Evolutionary conservation across 2,888 invertebrate genomes (phyloP), one percentile per base, ranked within the genome.

Genomic region (Therioaphis trifolii): DNA sequence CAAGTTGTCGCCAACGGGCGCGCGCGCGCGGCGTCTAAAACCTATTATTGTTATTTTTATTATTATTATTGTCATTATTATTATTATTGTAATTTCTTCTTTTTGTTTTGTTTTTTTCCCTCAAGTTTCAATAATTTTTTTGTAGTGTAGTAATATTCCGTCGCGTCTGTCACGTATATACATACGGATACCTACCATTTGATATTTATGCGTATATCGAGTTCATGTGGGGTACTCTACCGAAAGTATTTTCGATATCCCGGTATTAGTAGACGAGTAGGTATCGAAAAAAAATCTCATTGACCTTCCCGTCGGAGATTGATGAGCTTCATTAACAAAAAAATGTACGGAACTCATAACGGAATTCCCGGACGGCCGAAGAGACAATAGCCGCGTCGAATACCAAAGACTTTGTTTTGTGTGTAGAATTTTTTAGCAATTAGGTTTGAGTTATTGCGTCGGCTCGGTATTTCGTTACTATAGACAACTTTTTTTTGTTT

Each of bases 341-440:
- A n/a, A 35, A 77, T 66, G 46, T 35, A 35, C 21, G 66, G 49
- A 77, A 77, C 77, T 77, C 66, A 49, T 66, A 52, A 35, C 77
- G 27, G 35, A 66, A 66, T 76, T 77, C 63, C 49, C 29, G 15
- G n/a, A 55, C 5, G 55, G 55, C 55, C 18, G 0, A n/a, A 52
- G 15, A 77, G 21, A 77, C 77, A 77, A 77, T 77, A 43, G 63
- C n/a, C n/a, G n/a, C 77, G 66, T 46, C 49, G 21, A 77, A 77
- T 66, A 66, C 77, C 49, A 18, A 46, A n/a, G 46, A 46, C 27
- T 27, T 4, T 61, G 66, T 49, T 66, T 35, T 21, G 49, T 27
- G 66, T 24, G 49, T 77, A 46, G 66, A 77, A 66, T 77, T 66
- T 77, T 77, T 66, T 77, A 66, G 66, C 77, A 77, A 77, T 77